Evolutionary conservation across 2,888 invertebrate genomes (phyloP).

Genomic region (Atherix ibis): DNA sequence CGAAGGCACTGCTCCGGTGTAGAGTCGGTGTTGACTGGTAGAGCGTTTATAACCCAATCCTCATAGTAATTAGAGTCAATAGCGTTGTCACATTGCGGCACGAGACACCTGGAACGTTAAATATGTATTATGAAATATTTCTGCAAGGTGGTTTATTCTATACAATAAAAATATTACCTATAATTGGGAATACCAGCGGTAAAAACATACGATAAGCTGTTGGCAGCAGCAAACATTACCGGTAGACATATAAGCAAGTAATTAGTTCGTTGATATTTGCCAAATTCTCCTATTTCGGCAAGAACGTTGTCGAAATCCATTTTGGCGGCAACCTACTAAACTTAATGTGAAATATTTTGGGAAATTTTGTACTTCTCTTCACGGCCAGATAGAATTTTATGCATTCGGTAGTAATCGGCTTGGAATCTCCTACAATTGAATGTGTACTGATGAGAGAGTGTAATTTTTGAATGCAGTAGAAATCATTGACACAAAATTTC

Average conservation of each 20-base stretch:
- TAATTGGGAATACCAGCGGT: constrained; percentile 42
- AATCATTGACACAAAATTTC: too few species aligned
- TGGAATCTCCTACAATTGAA: too few species aligned
- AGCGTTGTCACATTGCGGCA: constrained; percentile 39
- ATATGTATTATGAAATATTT: too few species aligned
- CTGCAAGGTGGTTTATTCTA: too few species aligned
- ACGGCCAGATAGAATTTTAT: too few species aligned
- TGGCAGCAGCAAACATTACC: constrained; percentile 42
- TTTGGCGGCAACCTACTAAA: constrained; percentile 6
- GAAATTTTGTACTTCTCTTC: too few species aligned
- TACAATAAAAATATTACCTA: too few species aligned
- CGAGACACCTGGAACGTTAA: constrained; percentile 28
- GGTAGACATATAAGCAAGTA: constrained; percentile 42
- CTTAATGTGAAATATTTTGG: too few species aligned
- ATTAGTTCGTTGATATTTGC: constrained; percentile 39
- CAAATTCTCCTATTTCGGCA: constrained; percentile 43
- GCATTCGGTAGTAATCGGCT: too few species aligned
- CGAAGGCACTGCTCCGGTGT: constrained; percentile 24
- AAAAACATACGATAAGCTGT: constrained; percentile 45
- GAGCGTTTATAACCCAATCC: constrained; percentile 35
- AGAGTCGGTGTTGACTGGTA: constrained; percentile 29
- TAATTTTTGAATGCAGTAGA: too few species aligned
- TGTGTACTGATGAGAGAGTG: too few species aligned
- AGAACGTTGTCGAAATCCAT: constrained; percentile 47
- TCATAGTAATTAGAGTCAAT: constrained; percentile 23